These are phyloP conservation scores for Sesia apiformis DNA, from an alignment of 2,888 invertebrate genomes.

Conservation along the genomic window DNA sequence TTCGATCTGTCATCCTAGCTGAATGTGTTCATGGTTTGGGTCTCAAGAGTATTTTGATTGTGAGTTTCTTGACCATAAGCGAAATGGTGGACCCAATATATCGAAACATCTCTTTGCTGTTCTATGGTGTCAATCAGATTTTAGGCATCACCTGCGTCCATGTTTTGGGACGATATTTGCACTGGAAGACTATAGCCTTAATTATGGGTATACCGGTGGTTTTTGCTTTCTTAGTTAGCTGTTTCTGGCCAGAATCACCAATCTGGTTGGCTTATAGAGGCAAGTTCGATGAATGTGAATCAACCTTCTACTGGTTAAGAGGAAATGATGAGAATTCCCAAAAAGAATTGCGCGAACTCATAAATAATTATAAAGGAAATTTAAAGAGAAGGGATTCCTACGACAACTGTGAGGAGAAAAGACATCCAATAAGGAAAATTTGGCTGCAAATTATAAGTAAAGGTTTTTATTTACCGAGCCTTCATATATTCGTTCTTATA, in stretches of 20 bases:
- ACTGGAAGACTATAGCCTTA: slow-evolving; percentile 15
- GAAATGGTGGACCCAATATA: slow-evolving; percentile 17
- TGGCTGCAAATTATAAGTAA: slow-evolving; percentile 5
- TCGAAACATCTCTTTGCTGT: slow-evolving; percentile 11
- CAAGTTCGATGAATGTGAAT: slow-evolving; percentile 12
- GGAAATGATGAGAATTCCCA: slow-evolving; percentile 9
- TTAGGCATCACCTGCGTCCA: slow-evolving; percentile 12
- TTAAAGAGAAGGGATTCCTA: neutral
- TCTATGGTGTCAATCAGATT: slow-evolving; percentile 9
- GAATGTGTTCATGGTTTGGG: slow-evolving; percentile 18
- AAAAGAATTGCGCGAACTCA: slow-evolving; percentile 9
- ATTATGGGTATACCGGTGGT: slow-evolving; percentile 10
- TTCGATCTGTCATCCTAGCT: slow-evolving; percentile 10
- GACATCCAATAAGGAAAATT: neutral
- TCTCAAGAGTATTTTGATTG: slow-evolving; percentile 11
- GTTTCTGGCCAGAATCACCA: slow-evolving; percentile 16
- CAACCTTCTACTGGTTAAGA: slow-evolving; percentile 12
- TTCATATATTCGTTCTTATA: slow-evolving; percentile 12
- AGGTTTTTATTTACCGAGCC: slow-evolving; percentile 14
- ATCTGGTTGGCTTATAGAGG: slow-evolving; percentile 19
- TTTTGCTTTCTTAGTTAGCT: slow-evolving; percentile 8
- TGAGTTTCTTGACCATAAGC: slow-evolving; percentile 13
- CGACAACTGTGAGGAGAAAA: neutral
- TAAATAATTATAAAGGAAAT: neutral
- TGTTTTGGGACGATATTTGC: slow-evolving; percentile 12